Base-by-base conservation (phyloP, 2,113 vertebrate species). In the Macquaria australasica region DNA sequence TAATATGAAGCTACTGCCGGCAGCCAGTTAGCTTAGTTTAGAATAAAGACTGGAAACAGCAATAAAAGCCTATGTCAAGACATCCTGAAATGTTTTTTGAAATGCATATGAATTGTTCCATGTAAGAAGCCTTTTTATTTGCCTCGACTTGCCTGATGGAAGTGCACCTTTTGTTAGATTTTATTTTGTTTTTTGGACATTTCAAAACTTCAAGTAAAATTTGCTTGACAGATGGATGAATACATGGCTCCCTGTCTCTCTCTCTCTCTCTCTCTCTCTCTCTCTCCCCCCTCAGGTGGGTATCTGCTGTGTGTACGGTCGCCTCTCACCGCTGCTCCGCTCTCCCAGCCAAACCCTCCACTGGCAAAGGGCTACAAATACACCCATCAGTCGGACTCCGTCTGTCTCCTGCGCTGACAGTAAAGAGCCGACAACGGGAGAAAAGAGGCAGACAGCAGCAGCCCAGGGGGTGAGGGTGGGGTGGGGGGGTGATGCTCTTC, bases 351-450 rank as follows among this genome's bases (percentile, higher is more conserved):
- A 69, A 70, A 90, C 12, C 70, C 80, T 89, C 96, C 95, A 69
- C 91, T 90, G 92, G 94, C 95, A 95, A 94, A 93, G 94, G 93
- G 90, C 95, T 95, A 95, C 95, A 93, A 92, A 93, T 86, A 92
- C 87, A 86, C 86, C 73, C 91, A 87, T 88, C 88, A 91, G 77
- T 85, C 53, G 56, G 67, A 82, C 73, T 88, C 48, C 4, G 79
- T 90, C 68, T 89, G 90, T 87, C 88, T 91, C 25, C 14, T 39
- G 41, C 45, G 6, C 72, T 86, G 91, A 93, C 87, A 91, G 85
- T 89, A 87, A 83, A 88, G 82, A 95, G 95, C 92, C 66, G 25
- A 60, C 85, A 72, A 85, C 23, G 5, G 56, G 78, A 84, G 77
- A 60, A 66, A 80, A 43, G 51, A 78, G 79, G 79, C 70, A 74